Percentiles rank a stretch among this genome's conserved stretches.
phyloP scores from a whole-genome alignment of 2,797 vertebrate genomes.

The Pangasius sanitwongsei region DNA sequence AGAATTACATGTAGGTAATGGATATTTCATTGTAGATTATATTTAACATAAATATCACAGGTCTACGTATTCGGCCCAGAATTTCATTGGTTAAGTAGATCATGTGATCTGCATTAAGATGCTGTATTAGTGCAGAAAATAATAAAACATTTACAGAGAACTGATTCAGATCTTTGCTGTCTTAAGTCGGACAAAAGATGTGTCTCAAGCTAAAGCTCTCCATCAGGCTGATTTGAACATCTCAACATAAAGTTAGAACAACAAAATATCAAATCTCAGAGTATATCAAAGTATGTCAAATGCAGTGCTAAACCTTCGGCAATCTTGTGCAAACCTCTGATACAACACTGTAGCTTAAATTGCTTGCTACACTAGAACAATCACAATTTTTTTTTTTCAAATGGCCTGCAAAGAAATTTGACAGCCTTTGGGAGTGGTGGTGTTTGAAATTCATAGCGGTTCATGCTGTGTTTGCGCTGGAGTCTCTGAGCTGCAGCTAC shows the following conservation, averaged over 20 bases:
- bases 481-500: conserved; percentile 52
- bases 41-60: not conserved
- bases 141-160: not conserved
- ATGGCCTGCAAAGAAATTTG: conserved; percentile 25
- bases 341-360: not conserved
- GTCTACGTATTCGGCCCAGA: not conserved
- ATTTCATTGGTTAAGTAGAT: not conserved
- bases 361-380: not conserved
- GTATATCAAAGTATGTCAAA: not conserved
- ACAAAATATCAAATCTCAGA: not conserved
- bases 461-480: conserved; percentile 61
- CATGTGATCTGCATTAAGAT: not conserved
- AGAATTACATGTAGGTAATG: not conserved
- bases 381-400: conserved; percentile 1
- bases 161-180: not conserved
- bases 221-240: conserved; percentile 14
- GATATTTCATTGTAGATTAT: not conserved
- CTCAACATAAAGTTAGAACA: conserved; percentile 37
- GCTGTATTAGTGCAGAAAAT: not conserved
- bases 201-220: not conserved
- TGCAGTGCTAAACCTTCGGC: not conserved
- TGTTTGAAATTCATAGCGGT: conserved; percentile 65
- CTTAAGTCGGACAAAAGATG: not conserved
- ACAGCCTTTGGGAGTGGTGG: not conserved
- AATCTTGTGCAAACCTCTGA: conserved; percentile 9